Conservation (phyloP, 2,888 invertebrate species). For the Seira ritae region DNA sequence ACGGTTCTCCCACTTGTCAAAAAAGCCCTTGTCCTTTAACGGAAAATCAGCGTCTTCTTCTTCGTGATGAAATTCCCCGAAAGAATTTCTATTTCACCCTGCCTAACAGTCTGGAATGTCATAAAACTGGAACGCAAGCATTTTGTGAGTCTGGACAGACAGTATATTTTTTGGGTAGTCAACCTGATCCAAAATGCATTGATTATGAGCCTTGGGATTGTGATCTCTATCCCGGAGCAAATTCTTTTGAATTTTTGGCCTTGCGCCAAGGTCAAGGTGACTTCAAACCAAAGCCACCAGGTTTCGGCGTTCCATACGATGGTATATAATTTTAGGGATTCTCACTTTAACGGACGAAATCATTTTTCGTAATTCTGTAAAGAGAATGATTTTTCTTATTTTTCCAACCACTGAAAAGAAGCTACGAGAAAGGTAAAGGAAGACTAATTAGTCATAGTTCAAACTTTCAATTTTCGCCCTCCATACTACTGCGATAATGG, state of each 20-base stretch:
- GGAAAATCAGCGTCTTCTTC: conserved; percentile 47
- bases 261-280: conserved; percentile 37
- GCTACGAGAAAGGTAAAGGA: not conserved
- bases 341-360: not conserved
- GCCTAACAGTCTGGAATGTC: conserved; percentile 45
- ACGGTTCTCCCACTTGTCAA: conserved; percentile 49
- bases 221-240: conserved; percentile 15
- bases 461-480: not conserved
- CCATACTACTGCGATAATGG: too few relatives aligned
- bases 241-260: not conserved
- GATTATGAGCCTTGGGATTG: conserved; percentile 57
- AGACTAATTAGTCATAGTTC: not conserved
- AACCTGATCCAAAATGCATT: conserved; percentile 49
- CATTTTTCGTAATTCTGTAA: too few relatives aligned
- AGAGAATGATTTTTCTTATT: too few relatives aligned
- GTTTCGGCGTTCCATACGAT: conserved; percentile 63
- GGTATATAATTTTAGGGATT: conserved; percentile 43
- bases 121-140: conserved; percentile 60
- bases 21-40: conserved; percentile 64
- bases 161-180: conserved; percentile 53
- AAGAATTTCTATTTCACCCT: conserved; percentile 59
- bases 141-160: conserved; percentile 50
- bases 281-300: conserved; percentile 29
- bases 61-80: conserved; percentile 46
- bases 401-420: too few relatives aligned